Percentiles rank a stretch among this genome's conserved stretches.
Evolutionary conservation across 1,140 invertebrate species (phyloP).

Genomic region (Panulirus ornatus): DNA sequence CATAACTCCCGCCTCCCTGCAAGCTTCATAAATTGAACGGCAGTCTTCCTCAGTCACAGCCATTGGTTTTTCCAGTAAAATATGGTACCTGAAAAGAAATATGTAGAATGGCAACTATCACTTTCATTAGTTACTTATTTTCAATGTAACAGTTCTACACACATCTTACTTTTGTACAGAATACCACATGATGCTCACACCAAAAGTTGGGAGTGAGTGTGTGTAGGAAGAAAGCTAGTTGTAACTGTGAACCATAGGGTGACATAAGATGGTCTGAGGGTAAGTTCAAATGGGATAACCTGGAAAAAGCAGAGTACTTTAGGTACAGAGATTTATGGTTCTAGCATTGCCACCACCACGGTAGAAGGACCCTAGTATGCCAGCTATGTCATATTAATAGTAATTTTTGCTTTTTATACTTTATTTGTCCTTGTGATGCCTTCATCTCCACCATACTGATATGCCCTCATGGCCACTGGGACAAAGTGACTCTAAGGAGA

Average conservation of each 20-base stretch:
- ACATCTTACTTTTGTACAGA: not conserved
- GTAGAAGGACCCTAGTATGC: no score
- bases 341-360: no score
- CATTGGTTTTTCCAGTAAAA: constrained; percentile 81
- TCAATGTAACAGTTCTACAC: not conserved
- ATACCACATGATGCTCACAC: not conserved
- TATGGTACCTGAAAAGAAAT: constrained; percentile 76
- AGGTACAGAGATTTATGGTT: no score
- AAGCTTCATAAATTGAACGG: constrained; percentile 78
- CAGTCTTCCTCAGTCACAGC: constrained; percentile 79
- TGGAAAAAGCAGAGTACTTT: no score
- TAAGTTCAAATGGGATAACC: no score
- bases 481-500: no score
- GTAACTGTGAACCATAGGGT: not conserved
- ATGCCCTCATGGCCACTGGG: no score
- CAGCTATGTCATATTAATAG: no score
- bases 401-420: no score
- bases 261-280: not conserved
- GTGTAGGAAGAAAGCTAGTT: not conserved
- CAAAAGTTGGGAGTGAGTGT: not conserved
- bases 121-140: constrained; percentile 1
- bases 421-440: no score
- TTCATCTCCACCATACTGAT: no score
- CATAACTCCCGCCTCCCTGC: constrained; percentile 77
- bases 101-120: not conserved